Base-by-base conservation (phyloP, 37 sponge, comb jelly and placozoan species). In the Aphrocallistes beatrix region DNA sequence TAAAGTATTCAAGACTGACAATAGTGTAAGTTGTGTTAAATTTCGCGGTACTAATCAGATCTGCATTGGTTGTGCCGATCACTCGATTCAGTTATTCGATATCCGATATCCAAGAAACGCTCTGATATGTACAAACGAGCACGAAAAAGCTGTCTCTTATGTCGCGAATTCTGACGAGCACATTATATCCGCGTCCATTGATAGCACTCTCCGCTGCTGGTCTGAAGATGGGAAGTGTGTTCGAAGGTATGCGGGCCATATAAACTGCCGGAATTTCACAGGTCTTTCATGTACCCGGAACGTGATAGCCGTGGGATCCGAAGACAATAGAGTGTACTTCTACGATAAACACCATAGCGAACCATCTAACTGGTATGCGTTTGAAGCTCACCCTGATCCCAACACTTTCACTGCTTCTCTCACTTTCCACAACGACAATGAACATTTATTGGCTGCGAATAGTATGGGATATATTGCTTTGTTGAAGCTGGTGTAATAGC, bases 1-100 rank as follows among this genome's bases (percentile, higher is more conserved):
- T 28, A 60, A 28, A 13, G 75, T 60, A 6, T 60, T 60, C 21
- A 60, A 60, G n/a, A 60, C 75, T 32, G 75, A 60, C 28, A 60
- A 60, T 60, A 60, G 75, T 60, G 75, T 60, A 13, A 60, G 75
- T 13, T 60, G 75, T 60, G 75, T 60, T 60, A 60, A 60, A 60
- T 60, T 60, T 30, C 75, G 75, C 75, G 75, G 75, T 25, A 60
- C 75, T 3, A 60, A 60, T 30, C 75, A 60, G n/a, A 28, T 60
- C 34, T 60, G 75, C 34, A 60, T 60, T 60, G 75, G 75, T 13
- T 60, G 75, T 60, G 75, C 75, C n/a, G 75, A 60, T 30, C 75
- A 60, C 75, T 60, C 75, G 8, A 30, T 60, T 28, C 75, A 60
- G 34, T 30, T 60, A 3, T 60, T 60, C 34, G 75, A 60, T 60